phyloP scores from a whole-genome alignment of 1,140 invertebrate genomes.

The Saccostrea glomerata region DNA sequence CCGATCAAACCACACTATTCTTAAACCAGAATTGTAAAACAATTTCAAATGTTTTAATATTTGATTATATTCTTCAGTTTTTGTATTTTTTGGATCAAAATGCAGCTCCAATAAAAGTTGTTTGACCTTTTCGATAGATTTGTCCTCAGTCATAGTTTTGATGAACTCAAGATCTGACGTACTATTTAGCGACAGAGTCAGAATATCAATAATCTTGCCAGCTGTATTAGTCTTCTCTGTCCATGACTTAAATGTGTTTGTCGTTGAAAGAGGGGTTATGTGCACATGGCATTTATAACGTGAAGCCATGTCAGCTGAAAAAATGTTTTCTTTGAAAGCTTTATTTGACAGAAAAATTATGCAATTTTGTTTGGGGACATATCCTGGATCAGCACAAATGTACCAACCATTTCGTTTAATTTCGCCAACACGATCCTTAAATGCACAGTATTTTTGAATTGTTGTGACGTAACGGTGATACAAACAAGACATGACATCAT shows the following conservation, averaged over 20 bases:
- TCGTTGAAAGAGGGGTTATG: background rate
- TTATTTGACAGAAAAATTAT: slow-evolving; percentile 61
- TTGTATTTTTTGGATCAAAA: background rate
- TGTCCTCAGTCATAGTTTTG: background rate
- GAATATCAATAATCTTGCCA: background rate
- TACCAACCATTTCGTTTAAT: slow-evolving; percentile 67
- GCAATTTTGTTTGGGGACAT: slow-evolving; percentile 46
- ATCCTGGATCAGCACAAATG: slow-evolving; percentile 58
- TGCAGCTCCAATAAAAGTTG: background rate
- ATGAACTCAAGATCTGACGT: background rate
- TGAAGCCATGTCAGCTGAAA: background rate
- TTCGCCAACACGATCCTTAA: slow-evolving; percentile 57
- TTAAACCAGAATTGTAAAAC: background rate
- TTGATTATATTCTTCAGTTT: background rate
- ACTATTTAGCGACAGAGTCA: background rate
- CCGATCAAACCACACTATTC: background rate
- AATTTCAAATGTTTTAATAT: background rate
- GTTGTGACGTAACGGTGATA: slow-evolving; percentile 55
- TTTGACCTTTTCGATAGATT: background rate
- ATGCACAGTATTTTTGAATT: slow-evolving; percentile 56
- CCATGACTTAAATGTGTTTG: background rate
- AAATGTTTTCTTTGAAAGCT: background rate
- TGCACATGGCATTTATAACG: background rate
- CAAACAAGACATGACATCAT: background rate
- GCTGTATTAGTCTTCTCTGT: background rate